phyloP scores from a whole-genome alignment of 37 sponge, comb jelly and placozoan species.

The Amphimedon queenslandica region DNA sequence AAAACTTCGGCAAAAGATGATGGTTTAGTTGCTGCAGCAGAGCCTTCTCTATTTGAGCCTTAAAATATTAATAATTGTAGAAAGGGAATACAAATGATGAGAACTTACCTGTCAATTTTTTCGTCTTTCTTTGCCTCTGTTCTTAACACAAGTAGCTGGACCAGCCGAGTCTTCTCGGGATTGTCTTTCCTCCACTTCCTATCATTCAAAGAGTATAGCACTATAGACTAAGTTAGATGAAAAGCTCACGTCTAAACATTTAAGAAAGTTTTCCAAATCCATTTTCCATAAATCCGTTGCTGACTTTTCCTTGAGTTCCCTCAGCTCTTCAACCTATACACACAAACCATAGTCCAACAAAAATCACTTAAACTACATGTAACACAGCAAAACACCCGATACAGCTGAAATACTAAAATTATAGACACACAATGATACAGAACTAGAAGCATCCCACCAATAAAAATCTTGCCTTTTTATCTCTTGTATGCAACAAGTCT shows the following conservation, averaged over 20 bases:
- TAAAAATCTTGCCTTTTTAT: constrained; percentile 68
- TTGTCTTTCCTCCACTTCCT: constrained; percentile 60
- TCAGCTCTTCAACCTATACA: constrained; percentile 58
- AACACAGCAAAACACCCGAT: too few relatives aligned
- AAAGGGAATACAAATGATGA: too few relatives aligned
- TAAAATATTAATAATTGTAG: too few relatives aligned
- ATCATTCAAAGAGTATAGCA: too few relatives aligned
- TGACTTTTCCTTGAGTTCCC: constrained; percentile 52
- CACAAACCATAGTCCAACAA: background rate
- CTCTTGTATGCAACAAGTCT: constrained; percentile 76
- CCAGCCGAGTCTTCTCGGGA: constrained; percentile 31
- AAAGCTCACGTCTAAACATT: constrained; percentile 64
- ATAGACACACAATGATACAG: constrained; percentile 3
- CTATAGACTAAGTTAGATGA: too few relatives aligned
- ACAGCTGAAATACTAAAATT: background rate
- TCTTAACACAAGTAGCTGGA: constrained; percentile 29
- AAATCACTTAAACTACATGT: background rate
- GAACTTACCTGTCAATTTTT: constrained; percentile 25
- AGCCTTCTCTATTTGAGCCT: background rate
- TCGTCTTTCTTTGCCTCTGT: constrained; percentile 17
- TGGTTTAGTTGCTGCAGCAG: constrained; percentile 40
- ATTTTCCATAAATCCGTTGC: constrained; percentile 74
- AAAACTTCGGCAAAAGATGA: constrained; percentile 63
- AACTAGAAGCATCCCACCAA: background rate
- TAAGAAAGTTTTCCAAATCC: constrained; percentile 76